Evolutionary conservation across 2,113 vertebrate species (phyloP), one percentile per base, ranked within the genome.

Genomic region (Accipiter virgatus): DNA sequence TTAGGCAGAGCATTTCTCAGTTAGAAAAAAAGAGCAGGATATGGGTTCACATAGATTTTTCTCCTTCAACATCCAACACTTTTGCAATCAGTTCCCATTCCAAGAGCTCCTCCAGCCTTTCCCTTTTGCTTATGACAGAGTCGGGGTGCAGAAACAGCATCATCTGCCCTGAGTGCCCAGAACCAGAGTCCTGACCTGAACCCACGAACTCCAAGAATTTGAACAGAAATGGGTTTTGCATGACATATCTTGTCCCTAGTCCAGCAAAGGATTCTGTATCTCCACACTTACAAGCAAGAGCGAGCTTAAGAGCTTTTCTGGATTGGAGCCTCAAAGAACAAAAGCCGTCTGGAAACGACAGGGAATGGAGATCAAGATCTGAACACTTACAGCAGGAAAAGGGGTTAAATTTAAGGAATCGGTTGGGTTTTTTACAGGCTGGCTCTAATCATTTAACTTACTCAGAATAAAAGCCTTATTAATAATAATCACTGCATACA

Each of bases 251-350:
- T 74, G 61, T 58, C 65, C n/a, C 18, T 61, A 3, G 11, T n/a
- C 88, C 72, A 94, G 78, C 40, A 82, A 73, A 85, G 19, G 16
- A 61, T 58, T 66, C 9, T 11, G 7, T 13, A 34, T 43, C 72
- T 70, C 85, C 85, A 77, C 71, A 42, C 59, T 82, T 25, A 42
- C 3, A 59, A 90, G 50, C 42, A 74, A 63, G 78, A 89, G 19
- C 3, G 32, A 95, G 65, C 43, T 78, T 81, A 88, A 91, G 93
- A 94, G 91, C 83, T 91, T 81, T 95, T 74, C 93, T 88, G 80
- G 90, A 94, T 29, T 40, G 81, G 81, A 95, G 94, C 65, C 94
- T 56, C 52, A 17, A 63, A 81, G 68, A 87, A 43, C 34, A 84
- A 93, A 94, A 79, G 10, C 62, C 0, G 0, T 16, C 78, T 89